Percentiles rank a stretch among this genome's conserved stretches.
phyloP scores from a whole-genome alignment of 2,113 vertebrate genomes.

The Eretmochelys imbricata region DNA sequence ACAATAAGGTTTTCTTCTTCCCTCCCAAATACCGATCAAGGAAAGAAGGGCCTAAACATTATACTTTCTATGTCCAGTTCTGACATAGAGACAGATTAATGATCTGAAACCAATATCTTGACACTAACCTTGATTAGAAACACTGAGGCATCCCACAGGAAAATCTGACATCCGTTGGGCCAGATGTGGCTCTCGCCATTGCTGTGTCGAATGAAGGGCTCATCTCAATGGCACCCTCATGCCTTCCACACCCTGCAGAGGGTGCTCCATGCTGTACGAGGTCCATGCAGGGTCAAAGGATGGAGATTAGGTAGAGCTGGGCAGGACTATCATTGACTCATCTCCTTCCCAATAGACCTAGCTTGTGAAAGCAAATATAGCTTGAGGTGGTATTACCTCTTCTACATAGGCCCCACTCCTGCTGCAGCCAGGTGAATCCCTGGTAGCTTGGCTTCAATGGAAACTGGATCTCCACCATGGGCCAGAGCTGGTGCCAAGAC shows the following conservation, averaged over 20 bases:
- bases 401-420: background rate
- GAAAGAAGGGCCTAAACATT: background rate
- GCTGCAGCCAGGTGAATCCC: background rate
- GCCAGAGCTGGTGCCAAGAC: background rate
- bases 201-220: accelerated
- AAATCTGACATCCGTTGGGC: background rate
- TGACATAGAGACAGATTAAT: background rate
- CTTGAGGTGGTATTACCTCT: background rate
- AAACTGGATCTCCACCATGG: background rate
- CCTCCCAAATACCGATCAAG: background rate
- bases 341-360: slow-evolving; percentile 9
- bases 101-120: background rate
- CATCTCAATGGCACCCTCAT: accelerated
- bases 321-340: background rate
- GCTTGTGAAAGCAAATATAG: background rate
- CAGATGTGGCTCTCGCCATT: background rate
- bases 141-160: background rate
- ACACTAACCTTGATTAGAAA: background rate
- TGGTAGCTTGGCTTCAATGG: background rate
- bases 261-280: background rate
- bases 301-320: background rate
- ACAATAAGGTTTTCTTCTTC: background rate
- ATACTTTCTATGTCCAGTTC: accelerated
- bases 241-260: background rate
- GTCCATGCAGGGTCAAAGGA: background rate